A percentile compares a stretch with the other conserved stretches of the same genome.
Conservation (phyloP, 2,113 vertebrate species). For the Paramisgurnus dabryanus region DNA sequence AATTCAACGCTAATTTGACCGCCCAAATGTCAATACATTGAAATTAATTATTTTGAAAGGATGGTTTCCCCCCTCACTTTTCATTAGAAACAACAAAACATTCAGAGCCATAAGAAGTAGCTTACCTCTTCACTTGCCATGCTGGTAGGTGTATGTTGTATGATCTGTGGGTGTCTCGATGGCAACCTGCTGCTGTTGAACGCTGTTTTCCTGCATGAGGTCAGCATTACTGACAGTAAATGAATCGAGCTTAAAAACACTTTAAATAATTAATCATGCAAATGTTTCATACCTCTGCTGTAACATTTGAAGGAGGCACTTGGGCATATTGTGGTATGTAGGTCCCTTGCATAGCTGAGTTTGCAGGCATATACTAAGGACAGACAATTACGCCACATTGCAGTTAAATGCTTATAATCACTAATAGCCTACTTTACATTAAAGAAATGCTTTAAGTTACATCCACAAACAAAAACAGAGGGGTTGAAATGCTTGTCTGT, state of each 20-base stretch:
- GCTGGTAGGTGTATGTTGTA: constrained; percentile 86
- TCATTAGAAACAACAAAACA: constrained; percentile 13
- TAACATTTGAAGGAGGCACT: constrained; percentile 82
- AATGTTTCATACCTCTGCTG: constrained; percentile 80
- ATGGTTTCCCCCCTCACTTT: not conserved
- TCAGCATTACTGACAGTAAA: constrained; percentile 9
- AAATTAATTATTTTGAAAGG: too few species aligned
- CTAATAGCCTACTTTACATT: not conserved
- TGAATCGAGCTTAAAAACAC: constrained; percentile 11
- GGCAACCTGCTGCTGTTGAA: constrained; percentile 82
- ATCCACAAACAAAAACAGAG: too few species aligned
- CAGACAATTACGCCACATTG: not conserved
- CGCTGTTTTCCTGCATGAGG: constrained; percentile 79
- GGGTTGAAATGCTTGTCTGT: too few species aligned
- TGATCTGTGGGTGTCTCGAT: constrained; percentile 86
- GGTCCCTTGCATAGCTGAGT: constrained; percentile 85
- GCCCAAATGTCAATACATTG: too few species aligned
- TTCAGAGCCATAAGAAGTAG: constrained; percentile 11
- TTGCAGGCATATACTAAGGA: constrained; percentile 82
- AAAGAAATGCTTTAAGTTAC: too few species aligned
- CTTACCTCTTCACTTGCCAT: constrained; percentile 81
- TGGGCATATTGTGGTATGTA: constrained; percentile 88
- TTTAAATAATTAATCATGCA: not conserved
- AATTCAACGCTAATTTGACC: too few species aligned
- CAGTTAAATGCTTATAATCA: constrained; percentile 3